These are phyloP conservation scores for Lysiphlebus fabarum DNA, from an alignment of 1,140 invertebrate genomes.

Conservation along the genomic window DNA sequence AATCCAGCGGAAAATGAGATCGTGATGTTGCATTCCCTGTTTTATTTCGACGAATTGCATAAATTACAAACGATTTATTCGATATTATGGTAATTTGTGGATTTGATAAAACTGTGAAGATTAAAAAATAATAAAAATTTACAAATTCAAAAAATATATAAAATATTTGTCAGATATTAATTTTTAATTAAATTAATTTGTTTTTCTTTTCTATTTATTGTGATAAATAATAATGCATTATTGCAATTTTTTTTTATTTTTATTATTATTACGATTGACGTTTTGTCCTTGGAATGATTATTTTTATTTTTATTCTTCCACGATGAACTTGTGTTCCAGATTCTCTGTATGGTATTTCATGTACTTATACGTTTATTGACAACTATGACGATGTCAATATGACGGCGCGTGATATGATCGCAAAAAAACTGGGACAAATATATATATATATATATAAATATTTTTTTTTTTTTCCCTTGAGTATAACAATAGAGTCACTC, in stretches of 20 bases:
- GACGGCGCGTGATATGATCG: no score
- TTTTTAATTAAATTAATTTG: background rate
- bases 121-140: background rate
- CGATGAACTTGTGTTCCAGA: no score
- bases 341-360: no score
- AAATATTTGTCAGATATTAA: background rate
- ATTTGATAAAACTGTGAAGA: background rate
- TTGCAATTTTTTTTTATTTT: background rate
- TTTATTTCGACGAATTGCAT: slow-evolving; percentile 11
- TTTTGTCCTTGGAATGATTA: no score
- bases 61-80: slow-evolving; percentile 35
- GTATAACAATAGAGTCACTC: slow-evolving; percentile 5
- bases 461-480: no score
- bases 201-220: background rate
- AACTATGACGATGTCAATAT: no score
- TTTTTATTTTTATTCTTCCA: no score
- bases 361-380: no score
- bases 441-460: no score
- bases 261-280: no score
- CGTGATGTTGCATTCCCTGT: background rate
- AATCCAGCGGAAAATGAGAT: slow-evolving; percentile 8
- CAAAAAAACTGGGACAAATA: no score
- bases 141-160: background rate
- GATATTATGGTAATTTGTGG: slow-evolving; percentile 36
- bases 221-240: background rate